Evolutionary conservation across 2,888 invertebrate species (phyloP), one percentile per base, ranked within the genome.

Genomic region (Rhingia rostrata): DNA sequence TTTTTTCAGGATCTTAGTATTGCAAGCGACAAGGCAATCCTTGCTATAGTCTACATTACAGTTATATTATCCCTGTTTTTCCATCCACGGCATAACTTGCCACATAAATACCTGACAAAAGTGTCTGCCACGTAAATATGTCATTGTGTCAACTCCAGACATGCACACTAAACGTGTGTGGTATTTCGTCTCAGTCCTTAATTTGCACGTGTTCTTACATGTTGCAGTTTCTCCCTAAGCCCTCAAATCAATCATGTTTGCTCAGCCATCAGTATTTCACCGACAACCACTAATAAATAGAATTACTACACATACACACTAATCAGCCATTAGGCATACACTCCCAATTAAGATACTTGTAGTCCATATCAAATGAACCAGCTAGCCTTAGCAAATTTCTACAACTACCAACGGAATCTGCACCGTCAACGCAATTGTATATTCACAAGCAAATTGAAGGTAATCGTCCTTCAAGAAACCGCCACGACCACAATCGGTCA

Each of bases 201-300:
- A 53, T 35, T 53, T 12, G 12, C 6, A 12, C 7, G 7, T 22
- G 53, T 32, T 5, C 6, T 12, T 6, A 37, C 14, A 5, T 54
- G 4, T 22, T n/a, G 30, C 32, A 60, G 43, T 33, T n/a, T 33
- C 32, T 12, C 6, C 32, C 5, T 9, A 22, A 2, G 12, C 7
- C 12, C n/a, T n/a, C 60, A 43, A 60, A 61, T 61, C 61, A 53
- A 72, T 72, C 70, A 61, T 61, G 51, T 49, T 35, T 43, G 5
- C 35, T 14, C 9, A 43, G 0, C 51, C 58, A 49, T 70, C 73
- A 53, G 53, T 45, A 45, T 10, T 51, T 33, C 53, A 10, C 39
- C 51, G 58, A 56, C 63, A 35, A 77, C 81, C 70, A 72, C 82
- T 82, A 82, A 82, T 78, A 66, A 41, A 54, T 63, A 30, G 47